phyloP scores from a whole-genome alignment of 2,888 invertebrate species.

The Chaetogeoica ovagalla region DNA sequence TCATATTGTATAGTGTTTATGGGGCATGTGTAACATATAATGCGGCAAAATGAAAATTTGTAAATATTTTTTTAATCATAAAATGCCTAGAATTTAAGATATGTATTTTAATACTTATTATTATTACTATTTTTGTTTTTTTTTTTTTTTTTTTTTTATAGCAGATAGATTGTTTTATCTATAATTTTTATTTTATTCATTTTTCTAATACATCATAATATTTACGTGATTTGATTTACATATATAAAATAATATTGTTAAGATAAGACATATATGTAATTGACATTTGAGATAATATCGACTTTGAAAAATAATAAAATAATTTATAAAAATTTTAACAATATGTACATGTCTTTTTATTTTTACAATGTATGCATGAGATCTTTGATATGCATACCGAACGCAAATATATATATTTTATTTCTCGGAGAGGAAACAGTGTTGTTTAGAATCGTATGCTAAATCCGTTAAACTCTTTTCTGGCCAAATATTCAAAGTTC shows the following conservation, averaged over 20 bases:
- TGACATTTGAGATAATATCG: constrained; percentile 26
- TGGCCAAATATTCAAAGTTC: constrained; percentile 77
- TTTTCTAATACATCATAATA: constrained; percentile 45
- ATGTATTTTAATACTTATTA: constrained; percentile 40
- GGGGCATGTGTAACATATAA: not conserved
- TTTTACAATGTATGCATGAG: no score
- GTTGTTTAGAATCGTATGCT: constrained; percentile 75
- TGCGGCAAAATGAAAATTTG: constrained; percentile 30
- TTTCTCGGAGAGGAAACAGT: not conserved
- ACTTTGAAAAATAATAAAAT: constrained; percentile 41
- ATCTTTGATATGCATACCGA: not conserved
- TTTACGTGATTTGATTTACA: constrained; percentile 38
- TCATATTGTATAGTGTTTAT: constrained; percentile 25
- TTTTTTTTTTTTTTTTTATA: not conserved
- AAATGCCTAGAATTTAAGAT: constrained; percentile 33
- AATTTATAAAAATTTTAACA: constrained; percentile 38
- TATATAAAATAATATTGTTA: constrained; percentile 46
- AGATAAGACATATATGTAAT: constrained; percentile 26
- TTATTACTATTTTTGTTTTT: not conserved
- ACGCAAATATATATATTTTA: not conserved
- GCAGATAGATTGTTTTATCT: constrained; percentile 40
- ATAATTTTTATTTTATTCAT: constrained; percentile 44
- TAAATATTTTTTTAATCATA: constrained; percentile 38
- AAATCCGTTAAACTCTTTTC: constrained; percentile 73
- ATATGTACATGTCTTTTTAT: constrained; percentile 51